Evolutionary conservation across 2,888 invertebrate species (phyloP), one percentile per base, ranked within the genome.

Genomic region (Drosophila mayaguana): DNA sequence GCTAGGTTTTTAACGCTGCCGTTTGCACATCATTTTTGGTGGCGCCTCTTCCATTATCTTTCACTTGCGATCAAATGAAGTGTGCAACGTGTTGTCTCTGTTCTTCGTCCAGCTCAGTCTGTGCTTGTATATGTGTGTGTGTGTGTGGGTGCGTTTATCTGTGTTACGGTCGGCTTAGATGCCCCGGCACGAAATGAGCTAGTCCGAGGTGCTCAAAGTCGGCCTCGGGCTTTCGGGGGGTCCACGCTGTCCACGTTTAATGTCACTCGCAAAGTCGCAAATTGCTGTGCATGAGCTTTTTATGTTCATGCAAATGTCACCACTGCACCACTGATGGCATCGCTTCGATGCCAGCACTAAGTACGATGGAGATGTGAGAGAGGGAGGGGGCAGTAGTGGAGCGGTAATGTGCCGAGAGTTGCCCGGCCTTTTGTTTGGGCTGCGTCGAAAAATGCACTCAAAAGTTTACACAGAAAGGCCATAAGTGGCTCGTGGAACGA

Each of bases 241-340:
- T 18, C 59, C 72, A 54, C 54, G 76, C 68, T 88, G 89, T 85
- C 86, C 84, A 85, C 89, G 89, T 89, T 90, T 81, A 83, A 88
- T 90, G 83, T 89, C 90, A 83, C 83, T 89, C 83, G 86, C 90
- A 89, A 90, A 88, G 88, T 89, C 82, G 83, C 88, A 90, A 90
- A 90, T 88, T 89, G 88, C 88, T 90, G 90, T 89, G 88, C 90
- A 90, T 89, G 90, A 88, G 90, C 90, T 85, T 88, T 90, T 89
- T 90, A 90, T 90, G 89, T 90, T 87, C 89, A 87, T 87, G 87
- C 87, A 87, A 87, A 87, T 87, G 87, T 89, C 83, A 82, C 77
- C 85, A 82, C 63, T 84, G 78, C 78, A 78, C 63, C 78, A 80
- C 68, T 82, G 85, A 77, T 74, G 87, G 74, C 64, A 61, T 68